Conservation (phyloP, 2,797 vertebrate genomes). For the Arrhamphus sclerolepis region DNA sequence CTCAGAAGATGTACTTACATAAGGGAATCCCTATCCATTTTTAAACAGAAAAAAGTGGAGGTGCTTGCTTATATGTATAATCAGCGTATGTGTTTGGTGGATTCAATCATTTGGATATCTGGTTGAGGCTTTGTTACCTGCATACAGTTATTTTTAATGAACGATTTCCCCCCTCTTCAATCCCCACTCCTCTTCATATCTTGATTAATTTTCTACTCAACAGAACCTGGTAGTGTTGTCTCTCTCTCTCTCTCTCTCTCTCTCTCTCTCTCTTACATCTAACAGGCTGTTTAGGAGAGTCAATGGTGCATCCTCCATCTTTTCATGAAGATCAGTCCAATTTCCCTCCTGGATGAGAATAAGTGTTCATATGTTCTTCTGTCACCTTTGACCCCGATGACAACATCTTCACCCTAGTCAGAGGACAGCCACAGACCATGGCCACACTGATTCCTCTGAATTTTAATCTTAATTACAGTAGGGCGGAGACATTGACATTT, state of each 20-base stretch:
- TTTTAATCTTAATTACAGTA: constrained; percentile 61
- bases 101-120: no score
- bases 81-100: not conserved
- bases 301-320: constrained; percentile 9
- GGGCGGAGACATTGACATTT: constrained; percentile 67
- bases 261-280: not conserved
- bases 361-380: not conserved
- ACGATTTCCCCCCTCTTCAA: not conserved
- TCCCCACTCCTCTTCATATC: not conserved
- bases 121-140: no score
- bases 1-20: constrained; percentile 37
- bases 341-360: not conserved
- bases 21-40: constrained; percentile 29
- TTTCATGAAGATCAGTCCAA: not conserved
- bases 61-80: not conserved
- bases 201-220: not conserved
- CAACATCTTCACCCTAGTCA: constrained; percentile 47
- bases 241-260: not conserved
- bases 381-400: constrained; percentile 45
- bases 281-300: not conserved
- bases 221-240: no score
- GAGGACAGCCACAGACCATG: constrained; percentile 38
- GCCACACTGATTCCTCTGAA: constrained; percentile 41
- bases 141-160: no score
- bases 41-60: constrained; percentile 7